Conservation (phyloP, 2,113 vertebrate genomes). For the Rhineura floridana region DNA sequence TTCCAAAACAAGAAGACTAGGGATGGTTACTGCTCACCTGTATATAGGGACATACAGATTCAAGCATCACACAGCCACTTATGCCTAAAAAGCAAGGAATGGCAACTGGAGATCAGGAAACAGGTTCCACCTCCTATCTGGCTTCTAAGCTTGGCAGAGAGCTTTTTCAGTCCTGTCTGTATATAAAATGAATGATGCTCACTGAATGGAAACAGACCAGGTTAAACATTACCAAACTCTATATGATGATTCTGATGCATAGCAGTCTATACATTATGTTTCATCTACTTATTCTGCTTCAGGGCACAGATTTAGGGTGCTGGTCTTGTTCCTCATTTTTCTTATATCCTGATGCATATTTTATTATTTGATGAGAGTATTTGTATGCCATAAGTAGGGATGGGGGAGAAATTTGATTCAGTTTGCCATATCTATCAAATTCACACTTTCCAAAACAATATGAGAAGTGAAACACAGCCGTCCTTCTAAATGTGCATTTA, state of each 20-base stretch:
- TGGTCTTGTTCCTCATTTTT: not conserved
- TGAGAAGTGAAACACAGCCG: no score
- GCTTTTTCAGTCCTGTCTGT: not conserved
- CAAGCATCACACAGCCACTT: no score
- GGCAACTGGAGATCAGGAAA: not conserved
- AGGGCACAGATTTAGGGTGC: no score
- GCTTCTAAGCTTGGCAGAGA: not conserved
- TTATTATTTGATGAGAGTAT: not conserved
- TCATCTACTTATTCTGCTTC: not conserved
- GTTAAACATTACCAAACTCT: no score
- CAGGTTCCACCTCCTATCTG: not conserved
- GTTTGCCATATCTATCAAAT: no score
- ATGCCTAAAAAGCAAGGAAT: not conserved
- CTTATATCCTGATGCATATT: not conserved
- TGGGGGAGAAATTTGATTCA: no score
- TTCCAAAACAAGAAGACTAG: not conserved
- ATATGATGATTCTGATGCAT: no score
- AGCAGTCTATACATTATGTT: no score
- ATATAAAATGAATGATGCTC: not conserved
- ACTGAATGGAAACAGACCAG: not conserved
- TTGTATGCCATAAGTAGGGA: not conserved
- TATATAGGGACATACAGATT: not conserved
- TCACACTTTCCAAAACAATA: no score
- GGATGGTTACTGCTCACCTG: not conserved
- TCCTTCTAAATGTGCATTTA: no score